Percentiles rank a stretch among this genome's conserved stretches.
phyloP scores from a whole-genome alignment of 2,797 vertebrate species.

The Hephaestus fuliginosus region DNA sequence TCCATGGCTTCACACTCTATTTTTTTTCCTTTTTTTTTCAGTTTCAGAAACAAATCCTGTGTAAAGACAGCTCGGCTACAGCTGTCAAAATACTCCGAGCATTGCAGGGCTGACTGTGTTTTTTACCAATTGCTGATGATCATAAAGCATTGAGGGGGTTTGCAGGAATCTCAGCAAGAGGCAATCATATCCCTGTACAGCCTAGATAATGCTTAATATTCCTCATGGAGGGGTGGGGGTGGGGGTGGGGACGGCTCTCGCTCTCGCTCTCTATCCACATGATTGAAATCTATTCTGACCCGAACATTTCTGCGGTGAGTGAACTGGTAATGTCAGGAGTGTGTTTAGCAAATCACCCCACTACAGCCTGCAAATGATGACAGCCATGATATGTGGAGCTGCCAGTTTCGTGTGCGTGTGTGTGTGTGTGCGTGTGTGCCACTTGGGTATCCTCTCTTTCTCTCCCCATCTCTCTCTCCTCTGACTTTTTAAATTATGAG shows the following conservation, averaged over 20 bases:
- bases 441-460: constrained; percentile 28
- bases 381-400: constrained; percentile 57
- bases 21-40: neutral
- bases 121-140: constrained; percentile 45
- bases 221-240: neutral
- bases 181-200: constrained; percentile 35
- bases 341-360: constrained; percentile 61
- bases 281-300: constrained; percentile 64
- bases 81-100: constrained; percentile 26
- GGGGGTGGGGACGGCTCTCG: neutral
- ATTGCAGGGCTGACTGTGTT: constrained; percentile 14
- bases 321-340: constrained; percentile 62
- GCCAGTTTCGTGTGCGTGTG: constrained; percentile 41
- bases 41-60: constrained; percentile 21
- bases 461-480: constrained; percentile 6
- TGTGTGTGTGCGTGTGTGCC: constrained; percentile 27
- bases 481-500: constrained; percentile 48
- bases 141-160: constrained; percentile 19
- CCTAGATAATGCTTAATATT: constrained; percentile 33
- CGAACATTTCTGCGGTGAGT: constrained; percentile 46
- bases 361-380: constrained; percentile 55
- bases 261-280: constrained; percentile 17
- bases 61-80: constrained; percentile 14
- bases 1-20: neutral
- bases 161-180: constrained; percentile 29